Conservation (phyloP, 1,140 invertebrate species). For the Drosophila nebulosa region DNA sequence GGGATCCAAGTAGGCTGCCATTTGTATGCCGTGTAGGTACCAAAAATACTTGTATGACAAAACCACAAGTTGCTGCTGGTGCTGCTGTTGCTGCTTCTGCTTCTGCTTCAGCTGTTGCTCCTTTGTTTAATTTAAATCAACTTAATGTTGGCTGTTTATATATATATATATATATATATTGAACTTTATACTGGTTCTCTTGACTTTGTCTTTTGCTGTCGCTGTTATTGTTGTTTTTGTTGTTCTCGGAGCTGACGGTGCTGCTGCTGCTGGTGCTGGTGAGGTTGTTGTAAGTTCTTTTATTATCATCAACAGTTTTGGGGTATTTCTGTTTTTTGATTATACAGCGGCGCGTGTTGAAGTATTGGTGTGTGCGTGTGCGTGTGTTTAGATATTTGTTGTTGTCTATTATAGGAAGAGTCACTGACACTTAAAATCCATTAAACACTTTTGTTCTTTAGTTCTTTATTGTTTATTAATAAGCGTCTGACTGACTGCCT, state of each 20-base stretch:
- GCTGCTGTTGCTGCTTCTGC: conserved; percentile 15
- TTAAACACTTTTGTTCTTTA: conserved; percentile 47
- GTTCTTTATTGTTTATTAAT: conserved; percentile 60
- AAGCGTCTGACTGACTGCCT: conserved; percentile 33
- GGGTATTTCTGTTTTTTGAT: conserved; percentile 52
- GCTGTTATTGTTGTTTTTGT: conserved; percentile 18
- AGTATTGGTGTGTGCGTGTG: conserved; percentile 20
- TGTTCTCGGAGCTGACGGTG: conserved; percentile 1
- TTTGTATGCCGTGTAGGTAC: conserved; percentile 50
- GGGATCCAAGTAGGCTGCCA: conserved; percentile 66
- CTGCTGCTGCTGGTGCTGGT: neutral
- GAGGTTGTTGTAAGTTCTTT: conserved; percentile 74
- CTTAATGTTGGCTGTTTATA: conserved; percentile 26
- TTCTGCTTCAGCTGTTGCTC: conserved; percentile 25
- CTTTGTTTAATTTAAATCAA: conserved; percentile 70
- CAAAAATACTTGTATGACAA: conserved; percentile 66
- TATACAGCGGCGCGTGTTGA: conserved; percentile 60
- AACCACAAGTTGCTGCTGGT: conserved; percentile 33
- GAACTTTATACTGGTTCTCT: conserved; percentile 70
- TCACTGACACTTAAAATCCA: conserved; percentile 78
- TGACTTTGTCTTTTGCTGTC: neutral
- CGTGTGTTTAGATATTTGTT: conserved; percentile 14
- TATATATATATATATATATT: conserved; percentile 25
- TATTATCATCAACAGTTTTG: conserved; percentile 64
- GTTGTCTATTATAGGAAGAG: conserved; percentile 33